These are phyloP conservation scores for Ailurus styani DNA, from an alignment of 2,113 vertebrate species.

Conservation along the genomic window DNA sequence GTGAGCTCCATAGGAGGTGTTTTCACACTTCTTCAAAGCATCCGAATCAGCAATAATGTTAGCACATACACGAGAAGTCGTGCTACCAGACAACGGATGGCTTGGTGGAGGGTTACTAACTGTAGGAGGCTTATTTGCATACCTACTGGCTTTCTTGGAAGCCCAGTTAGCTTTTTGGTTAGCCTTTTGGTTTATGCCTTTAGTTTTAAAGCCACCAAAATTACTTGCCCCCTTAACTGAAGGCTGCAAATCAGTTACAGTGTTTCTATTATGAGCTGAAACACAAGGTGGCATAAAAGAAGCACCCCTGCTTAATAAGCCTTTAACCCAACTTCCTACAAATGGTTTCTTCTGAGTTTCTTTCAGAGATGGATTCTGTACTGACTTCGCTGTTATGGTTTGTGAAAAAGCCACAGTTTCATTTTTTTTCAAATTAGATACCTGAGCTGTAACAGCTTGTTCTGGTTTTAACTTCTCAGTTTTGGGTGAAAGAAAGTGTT, in stretches of 20 bases:
- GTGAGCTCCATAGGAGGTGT: not conserved
- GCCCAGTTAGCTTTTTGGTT: not conserved
- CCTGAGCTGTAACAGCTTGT: not conserved
- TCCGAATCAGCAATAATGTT: not conserved
- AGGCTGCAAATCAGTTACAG: conserved; percentile 62
- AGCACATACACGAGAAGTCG: not conserved
- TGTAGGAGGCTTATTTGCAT: not conserved
- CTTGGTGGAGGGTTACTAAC: not conserved
- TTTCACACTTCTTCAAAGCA: conserved; percentile 4
- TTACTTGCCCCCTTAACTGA: conserved; percentile 88
- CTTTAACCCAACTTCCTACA: conserved; percentile 82
- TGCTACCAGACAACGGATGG: not conserved
- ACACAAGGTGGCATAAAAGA: conserved; percentile 78
- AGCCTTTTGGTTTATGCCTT: conserved; percentile 50
- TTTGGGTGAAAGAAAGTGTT: conserved; percentile 36
- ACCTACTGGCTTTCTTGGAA: not conserved
- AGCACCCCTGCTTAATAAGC: conserved; percentile 80
- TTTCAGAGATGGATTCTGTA: conserved; percentile 43
- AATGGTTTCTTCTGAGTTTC: conserved; percentile 72
- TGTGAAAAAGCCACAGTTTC: conserved; percentile 43
- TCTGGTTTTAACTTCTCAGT: conserved; percentile 32
- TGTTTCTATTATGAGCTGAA: conserved; percentile 67
- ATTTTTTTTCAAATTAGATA: conserved; percentile 39
- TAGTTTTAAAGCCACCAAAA: conserved; percentile 86
- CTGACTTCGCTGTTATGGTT: conserved; percentile 49